Conservation (phyloP, 2,113 vertebrate species). For the Psittacula cyanocephala region DNA sequence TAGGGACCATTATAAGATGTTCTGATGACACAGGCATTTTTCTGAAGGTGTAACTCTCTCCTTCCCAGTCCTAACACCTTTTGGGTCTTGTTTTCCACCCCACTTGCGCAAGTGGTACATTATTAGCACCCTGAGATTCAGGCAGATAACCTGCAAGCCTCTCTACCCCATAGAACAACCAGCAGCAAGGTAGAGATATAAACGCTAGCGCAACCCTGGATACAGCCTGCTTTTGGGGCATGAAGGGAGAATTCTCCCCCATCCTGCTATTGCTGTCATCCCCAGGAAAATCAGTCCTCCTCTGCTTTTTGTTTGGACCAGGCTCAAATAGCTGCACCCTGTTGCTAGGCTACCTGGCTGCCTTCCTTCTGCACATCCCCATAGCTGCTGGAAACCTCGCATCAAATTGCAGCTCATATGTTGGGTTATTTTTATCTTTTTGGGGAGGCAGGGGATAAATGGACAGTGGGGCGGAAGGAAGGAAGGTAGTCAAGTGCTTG, state of each 20-base stretch:
- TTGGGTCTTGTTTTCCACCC: neutral
- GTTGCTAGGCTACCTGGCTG: constrained; percentile 78
- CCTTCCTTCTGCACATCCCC: constrained; percentile 38
- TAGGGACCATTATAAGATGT: neutral
- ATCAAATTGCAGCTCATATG: constrained; percentile 40
- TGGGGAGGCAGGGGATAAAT: neutral
- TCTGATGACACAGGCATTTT: neutral
- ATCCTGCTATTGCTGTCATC: neutral
- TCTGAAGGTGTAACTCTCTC: neutral
- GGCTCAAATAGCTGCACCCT: constrained; percentile 48
- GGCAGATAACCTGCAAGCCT: neutral
- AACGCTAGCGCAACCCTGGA: neutral
- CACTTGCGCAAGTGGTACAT: neutral
- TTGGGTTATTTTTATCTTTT: constrained; percentile 45
- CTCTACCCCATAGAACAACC: neutral
- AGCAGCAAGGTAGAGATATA: neutral
- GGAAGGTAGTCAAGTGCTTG: neutral
- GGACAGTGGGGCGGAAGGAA: neutral
- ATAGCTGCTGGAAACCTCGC: constrained; percentile 38
- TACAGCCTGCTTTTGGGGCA: neutral
- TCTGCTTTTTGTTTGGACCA: constrained; percentile 47
- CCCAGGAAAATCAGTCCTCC: neutral
- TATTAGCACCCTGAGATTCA: neutral
- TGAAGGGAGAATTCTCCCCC: neutral
- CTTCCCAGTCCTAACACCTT: neutral